Evolutionary conservation across 2,797 vertebrate genomes (phyloP).

Genomic region (Graptemys geographica): DNA sequence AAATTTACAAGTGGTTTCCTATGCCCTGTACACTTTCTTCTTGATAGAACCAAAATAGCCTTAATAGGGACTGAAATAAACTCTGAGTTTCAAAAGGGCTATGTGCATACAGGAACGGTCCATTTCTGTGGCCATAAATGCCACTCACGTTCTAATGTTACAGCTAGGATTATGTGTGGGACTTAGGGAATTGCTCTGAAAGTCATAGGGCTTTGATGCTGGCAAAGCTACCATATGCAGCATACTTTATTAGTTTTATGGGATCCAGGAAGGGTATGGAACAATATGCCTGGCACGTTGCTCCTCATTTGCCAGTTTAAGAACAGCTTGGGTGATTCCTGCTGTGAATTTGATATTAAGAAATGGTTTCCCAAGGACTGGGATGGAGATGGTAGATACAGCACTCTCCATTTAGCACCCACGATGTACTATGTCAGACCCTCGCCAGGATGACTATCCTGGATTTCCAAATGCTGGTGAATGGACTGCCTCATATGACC

Average conservation of each 20-base stretch:
- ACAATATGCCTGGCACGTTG: background rate
- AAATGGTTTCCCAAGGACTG: background rate
- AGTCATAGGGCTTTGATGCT: too few relatives aligned
- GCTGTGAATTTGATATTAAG: background rate
- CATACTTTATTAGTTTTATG: background rate
- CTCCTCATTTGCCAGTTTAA: background rate
- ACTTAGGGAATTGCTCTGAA: background rate
- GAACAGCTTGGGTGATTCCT: background rate
- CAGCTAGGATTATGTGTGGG: background rate
- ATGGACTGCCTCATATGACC: background rate
- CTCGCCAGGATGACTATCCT: background rate
- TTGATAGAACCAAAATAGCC: background rate
- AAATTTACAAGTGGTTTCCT: background rate
- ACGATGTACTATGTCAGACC: background rate
- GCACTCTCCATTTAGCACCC: background rate
- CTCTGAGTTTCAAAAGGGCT: background rate
- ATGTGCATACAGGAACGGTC: accelerated
- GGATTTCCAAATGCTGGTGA: accelerated
- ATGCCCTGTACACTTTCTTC: background rate
- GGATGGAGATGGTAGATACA: background rate
- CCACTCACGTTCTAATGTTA: background rate
- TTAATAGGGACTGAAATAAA: background rate
- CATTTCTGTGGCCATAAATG: background rate
- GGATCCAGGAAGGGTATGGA: background rate
- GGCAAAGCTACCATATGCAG: background rate